These are phyloP conservation scores for Cheirogaleus major DNA, from an alignment of 2,797 vertebrate genomes.

Conservation along the genomic window DNA sequence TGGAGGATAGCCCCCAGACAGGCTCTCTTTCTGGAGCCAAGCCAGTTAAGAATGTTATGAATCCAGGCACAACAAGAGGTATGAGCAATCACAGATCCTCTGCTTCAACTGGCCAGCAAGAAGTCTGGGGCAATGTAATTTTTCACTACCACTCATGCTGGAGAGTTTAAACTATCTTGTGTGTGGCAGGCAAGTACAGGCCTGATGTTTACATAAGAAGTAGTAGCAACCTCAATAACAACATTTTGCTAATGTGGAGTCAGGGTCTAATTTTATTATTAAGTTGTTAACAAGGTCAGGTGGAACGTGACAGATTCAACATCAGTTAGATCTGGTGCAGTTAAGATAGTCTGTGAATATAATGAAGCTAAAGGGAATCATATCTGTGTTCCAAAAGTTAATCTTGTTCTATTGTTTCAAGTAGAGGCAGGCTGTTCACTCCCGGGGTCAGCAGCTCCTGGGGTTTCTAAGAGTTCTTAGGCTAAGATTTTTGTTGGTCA, in stretches of 20 bases:
- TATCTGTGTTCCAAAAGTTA: not conserved
- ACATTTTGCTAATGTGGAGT: not conserved
- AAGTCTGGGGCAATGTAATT: not conserved
- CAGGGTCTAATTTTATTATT: not conserved
- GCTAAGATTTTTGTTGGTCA: not conserved
- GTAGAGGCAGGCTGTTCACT: not conserved
- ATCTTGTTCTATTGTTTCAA: not conserved
- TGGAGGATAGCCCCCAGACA: not conserved
- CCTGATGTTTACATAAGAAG: not conserved
- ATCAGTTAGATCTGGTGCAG: not conserved
- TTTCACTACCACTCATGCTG: not conserved
- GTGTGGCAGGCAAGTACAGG: not conserved
- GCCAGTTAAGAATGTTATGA: not conserved
- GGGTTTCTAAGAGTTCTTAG: not conserved
- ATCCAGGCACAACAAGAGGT: not conserved
- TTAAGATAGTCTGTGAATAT: not conserved
- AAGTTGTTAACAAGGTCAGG: not conserved
- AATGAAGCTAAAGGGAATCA: not conserved
- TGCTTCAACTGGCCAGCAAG: not conserved
- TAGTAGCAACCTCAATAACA: not conserved
- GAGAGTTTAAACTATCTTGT: not conserved
- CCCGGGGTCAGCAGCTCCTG: not conserved
- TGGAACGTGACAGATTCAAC: too few species aligned
- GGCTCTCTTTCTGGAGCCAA: not conserved
- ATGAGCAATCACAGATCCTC: accelerated